Base-by-base conservation (phyloP, 2,797 vertebrate genomes). In the Pampus argenteus region DNA sequence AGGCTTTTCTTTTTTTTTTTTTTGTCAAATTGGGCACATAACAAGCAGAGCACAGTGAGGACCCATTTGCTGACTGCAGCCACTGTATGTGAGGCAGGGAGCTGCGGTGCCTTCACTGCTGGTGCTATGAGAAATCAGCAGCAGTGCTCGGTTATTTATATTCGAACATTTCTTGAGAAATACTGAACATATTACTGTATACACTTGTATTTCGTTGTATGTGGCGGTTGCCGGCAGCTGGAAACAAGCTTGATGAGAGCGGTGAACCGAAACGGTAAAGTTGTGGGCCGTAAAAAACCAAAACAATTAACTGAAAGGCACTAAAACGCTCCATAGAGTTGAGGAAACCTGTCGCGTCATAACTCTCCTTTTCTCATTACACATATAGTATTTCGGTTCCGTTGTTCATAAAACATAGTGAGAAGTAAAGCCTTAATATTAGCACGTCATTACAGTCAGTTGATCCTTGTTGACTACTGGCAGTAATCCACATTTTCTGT, bases 21-120 rank as follows among this genome's bases (percentile, higher is more conserved):
- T 26, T 50, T 18, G 63, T 83, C 57, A 79, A 81, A 84, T 79
- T 84, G 78, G 74, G 49, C 67, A 65, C 78, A 73, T 68, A 72
- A 83, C 34, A 58, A 72, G 79, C 74, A 28, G 72, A 67, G 68
- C 81, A 71, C 85, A 83, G 78, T 7, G 44, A 79, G 74, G 76
- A 68, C 80, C 78, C 65, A 78, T 82, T 84, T 82, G 68, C 70
- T 45, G 71, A 66, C 63, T 65, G 76, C 61, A 82, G 70, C 68
- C 57, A 2, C 70, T 25, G 72, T 54, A 36, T 59, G 79, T n/a
- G 67, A 85, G 65, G 79, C 66, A 7, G 25, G 52, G 71, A 60
- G 71, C 75, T 56, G 73, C 10, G 13, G 78, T 18, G 71, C 49
- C 79, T 66, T 72, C 55, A 26, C 71, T 36, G 67, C 48, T 28